Evolutionary conservation across 2,113 vertebrate genomes (phyloP).

Genomic region (Struthio camelus): DNA sequence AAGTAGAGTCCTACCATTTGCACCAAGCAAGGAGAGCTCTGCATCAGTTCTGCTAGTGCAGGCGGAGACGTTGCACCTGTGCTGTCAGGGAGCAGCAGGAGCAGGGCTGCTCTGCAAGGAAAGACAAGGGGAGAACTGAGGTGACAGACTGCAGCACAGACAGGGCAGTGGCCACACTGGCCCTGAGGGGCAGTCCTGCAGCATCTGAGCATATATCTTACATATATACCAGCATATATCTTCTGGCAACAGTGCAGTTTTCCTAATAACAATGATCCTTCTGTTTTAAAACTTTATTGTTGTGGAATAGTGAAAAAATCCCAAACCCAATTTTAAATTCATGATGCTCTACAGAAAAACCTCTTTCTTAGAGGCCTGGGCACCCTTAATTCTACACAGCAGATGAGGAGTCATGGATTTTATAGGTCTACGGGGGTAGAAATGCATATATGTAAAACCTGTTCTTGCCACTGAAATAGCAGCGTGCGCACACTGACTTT

Average conservation of each 20-base stretch:
- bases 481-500: neutral
- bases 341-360: too few species aligned
- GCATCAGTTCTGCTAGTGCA: neutral
- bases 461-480: neutral
- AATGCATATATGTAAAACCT: neutral
- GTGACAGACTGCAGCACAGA: accelerated
- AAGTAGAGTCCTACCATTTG: neutral
- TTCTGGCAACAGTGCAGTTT: too few species aligned
- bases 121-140: accelerated
- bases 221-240: too few species aligned
- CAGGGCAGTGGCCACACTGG: accelerated
- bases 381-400: neutral
- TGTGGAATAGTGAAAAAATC: too few species aligned
- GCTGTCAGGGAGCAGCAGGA: neutral
- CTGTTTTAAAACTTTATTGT: too few species aligned
- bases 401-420: neutral
- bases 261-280: too few species aligned
- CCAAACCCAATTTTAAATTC: too few species aligned
- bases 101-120: neutral
- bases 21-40: neutral
- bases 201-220: too few species aligned
- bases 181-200: too few species aligned
- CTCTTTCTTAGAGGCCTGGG: too few species aligned
- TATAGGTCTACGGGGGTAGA: accelerated
- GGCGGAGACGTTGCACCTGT: neutral